A percentile compares a stretch with the other conserved stretches of the same genome.
These are phyloP conservation scores for Brachypodius melanocephalos DNA, from an alignment of 2,113 vertebrate genomes.

Conservation along the genomic window DNA sequence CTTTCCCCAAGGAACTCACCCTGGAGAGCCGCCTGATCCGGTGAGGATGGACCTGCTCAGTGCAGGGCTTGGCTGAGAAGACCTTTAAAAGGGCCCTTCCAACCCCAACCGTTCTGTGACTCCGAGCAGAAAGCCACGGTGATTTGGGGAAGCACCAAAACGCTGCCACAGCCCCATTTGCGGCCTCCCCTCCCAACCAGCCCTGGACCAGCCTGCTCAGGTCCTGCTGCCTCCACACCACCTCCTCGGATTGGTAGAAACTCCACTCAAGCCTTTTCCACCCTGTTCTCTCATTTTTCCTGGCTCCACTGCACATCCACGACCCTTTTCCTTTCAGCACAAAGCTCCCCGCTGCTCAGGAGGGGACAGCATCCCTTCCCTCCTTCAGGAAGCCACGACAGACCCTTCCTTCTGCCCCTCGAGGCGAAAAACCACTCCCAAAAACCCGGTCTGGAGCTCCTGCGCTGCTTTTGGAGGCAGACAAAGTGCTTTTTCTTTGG, in stretches of 20 bases:
- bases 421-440: background rate
- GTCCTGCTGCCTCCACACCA: background rate
- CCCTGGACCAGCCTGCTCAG: background rate
- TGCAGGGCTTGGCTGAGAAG: background rate
- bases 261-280: background rate
- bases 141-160: background rate
- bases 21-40: background rate
- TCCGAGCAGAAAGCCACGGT: background rate
- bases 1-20: background rate
- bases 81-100: background rate
- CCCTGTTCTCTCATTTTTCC: background rate
- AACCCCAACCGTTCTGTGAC: background rate
- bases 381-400: background rate
- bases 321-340: background rate
- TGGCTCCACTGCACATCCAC: background rate
- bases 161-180: background rate
- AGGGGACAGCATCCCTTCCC: background rate
- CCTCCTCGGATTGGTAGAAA: background rate
- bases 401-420: background rate
- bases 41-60: background rate
- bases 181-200: background rate
- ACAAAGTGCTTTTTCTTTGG: too few relatives aligned
- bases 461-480: accelerated
- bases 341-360: background rate
- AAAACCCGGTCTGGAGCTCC: accelerated